These are phyloP conservation scores for Caradrina clavipalpis DNA, from an alignment of 2,888 invertebrate species.

Conservation along the genomic window DNA sequence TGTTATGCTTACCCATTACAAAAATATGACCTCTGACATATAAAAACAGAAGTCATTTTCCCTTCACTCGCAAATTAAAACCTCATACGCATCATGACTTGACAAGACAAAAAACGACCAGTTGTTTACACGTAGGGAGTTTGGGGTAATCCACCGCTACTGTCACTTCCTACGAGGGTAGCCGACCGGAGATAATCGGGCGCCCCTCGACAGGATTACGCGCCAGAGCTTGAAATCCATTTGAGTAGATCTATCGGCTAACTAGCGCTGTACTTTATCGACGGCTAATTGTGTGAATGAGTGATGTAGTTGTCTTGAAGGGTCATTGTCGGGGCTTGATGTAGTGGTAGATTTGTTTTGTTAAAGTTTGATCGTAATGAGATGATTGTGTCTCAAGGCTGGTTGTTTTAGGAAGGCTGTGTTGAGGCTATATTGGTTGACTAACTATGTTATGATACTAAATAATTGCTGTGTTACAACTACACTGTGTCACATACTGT, in stretches of 20 bases:
- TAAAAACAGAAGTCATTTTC: not conserved
- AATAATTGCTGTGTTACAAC: not conserved
- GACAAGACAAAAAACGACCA: slow-evolving; percentile 19
- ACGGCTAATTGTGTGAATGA: slow-evolving; percentile 47
- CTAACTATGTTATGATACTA: not conserved
- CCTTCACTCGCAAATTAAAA: slow-evolving; percentile 2
- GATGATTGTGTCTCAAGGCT: not conserved
- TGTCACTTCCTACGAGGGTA: slow-evolving; percentile 41
- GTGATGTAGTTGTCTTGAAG: not conserved
- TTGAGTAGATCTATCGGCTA: slow-evolving; percentile 48
- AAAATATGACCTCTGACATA: no score
- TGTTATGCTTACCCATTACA: no score
- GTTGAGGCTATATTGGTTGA: not conserved
- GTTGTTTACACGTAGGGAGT: slow-evolving; percentile 39
- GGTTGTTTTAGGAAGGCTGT: not conserved
- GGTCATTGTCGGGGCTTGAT: not conserved
- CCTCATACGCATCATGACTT: not conserved
- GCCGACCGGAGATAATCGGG: slow-evolving; percentile 37
- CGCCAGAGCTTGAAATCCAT: slow-evolving; percentile 53
- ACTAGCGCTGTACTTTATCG: slow-evolving; percentile 44
- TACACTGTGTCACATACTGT: no score
- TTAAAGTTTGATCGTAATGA: not conserved
- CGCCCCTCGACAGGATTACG: slow-evolving; percentile 54
- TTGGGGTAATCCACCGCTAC: slow-evolving; percentile 23
- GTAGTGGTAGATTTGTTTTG: not conserved